Conservation (phyloP, 2,888 invertebrate species). For the Hedya salicella region DNA sequence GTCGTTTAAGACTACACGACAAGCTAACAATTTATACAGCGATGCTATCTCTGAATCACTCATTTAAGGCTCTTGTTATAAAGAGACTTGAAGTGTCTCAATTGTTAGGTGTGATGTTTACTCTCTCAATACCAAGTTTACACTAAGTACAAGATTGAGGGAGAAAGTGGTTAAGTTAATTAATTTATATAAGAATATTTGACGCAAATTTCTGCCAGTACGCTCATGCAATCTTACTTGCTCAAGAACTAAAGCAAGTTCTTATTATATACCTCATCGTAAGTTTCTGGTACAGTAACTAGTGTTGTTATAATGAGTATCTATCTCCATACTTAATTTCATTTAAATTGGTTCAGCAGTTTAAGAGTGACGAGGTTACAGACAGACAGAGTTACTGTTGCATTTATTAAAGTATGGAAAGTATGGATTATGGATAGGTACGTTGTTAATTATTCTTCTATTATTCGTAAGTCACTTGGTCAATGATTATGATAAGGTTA, state of each 20-base stretch:
- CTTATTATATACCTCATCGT: background rate
- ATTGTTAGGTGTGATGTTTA: background rate
- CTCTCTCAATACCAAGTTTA: background rate
- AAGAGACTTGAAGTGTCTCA: background rate
- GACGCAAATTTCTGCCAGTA: background rate
- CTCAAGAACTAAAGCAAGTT: background rate
- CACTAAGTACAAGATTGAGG: too few relatives aligned
- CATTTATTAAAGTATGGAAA: too few relatives aligned
- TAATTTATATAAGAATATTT: too few relatives aligned
- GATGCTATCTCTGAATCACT: slow-evolving; percentile 16
- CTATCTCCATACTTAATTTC: too few relatives aligned
- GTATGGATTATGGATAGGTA: too few relatives aligned
- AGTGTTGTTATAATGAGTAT: too few relatives aligned
- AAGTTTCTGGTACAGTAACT: background rate
- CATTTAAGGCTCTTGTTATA: slow-evolving; percentile 1
- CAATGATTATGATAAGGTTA: slow-evolving; percentile 7
- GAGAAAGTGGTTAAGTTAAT: too few relatives aligned
- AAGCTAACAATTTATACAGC: slow-evolving; percentile 21
- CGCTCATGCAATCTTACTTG: background rate
- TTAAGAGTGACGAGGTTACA: too few relatives aligned
- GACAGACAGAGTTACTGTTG: too few relatives aligned
- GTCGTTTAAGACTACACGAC: slow-evolving; percentile 28
- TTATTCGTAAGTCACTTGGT: slow-evolving; percentile 5
- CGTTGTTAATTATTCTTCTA: background rate
- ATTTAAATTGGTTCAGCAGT: too few relatives aligned